Evolutionary conservation across 1,140 invertebrate genomes (phyloP), one percentile per base, ranked within the genome.

Genomic region (Dryas iulia): DNA sequence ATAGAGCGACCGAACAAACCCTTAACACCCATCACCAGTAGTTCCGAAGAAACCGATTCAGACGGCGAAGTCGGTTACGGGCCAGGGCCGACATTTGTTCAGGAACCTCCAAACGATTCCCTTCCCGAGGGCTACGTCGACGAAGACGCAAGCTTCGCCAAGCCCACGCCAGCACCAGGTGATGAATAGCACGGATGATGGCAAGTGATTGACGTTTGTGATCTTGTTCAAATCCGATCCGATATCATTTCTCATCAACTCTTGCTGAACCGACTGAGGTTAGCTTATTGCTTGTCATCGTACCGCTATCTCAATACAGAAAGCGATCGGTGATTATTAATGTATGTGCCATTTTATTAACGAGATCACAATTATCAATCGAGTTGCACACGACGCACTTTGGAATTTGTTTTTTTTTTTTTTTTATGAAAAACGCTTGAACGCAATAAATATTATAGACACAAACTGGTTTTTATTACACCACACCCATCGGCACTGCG

Each of bases 401-500:
- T 74, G 73, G 74, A 77, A 76, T 71, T n/a, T n/a, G n/a, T n/a
- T n/a, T n/a, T n/a, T n/a, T n/a, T n/a, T n/a, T n/a, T 59, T 72
- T 58, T 79, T 72, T 78, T 66, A 71, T 71, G 82, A 75, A 69
- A 69, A 74, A 84, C 81, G 86, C 86, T 89, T 90, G 78, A 82
- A 73, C 73, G 86, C 88, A 90, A 90, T 90, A 90, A 90, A 89
- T 79, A 79, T 78, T 89, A 73, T 89, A 82, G 86, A 89, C 84
- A 70, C 78, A 70, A 83, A 79, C 87, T 91, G 87, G 89, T 89
- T 91, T 91, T 89, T 87, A 89, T 91, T 89, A 91, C 89, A 91
- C 89, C 89, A 89, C 83, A 88, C 86, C 84, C 75, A 72, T 73
- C 79, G 80, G 87, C 87, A 89, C 86, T 60, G 78, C 81, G 79